phyloP scores from a whole-genome alignment of 2,888 invertebrate species.

The Hypolimnas misippus region DNA sequence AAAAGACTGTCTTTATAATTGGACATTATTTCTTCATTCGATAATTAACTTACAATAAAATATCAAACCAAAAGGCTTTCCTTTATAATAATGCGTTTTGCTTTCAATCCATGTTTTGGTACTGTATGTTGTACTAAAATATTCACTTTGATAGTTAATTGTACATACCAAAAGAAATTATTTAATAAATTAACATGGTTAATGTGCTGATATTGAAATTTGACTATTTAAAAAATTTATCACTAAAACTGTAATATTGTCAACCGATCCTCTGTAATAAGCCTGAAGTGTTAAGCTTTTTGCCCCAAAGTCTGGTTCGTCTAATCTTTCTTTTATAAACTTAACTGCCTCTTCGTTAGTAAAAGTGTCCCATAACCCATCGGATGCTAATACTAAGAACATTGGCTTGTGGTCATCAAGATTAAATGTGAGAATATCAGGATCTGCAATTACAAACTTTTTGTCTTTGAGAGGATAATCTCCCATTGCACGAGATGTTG shows the following conservation, averaged over 20 bases:
- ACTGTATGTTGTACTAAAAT: conserved; percentile 6
- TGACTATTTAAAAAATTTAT: conserved; percentile 89
- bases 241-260: conserved; percentile 97
- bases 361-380: conserved; percentile 98
- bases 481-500: conserved; percentile 96
- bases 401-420: conserved; percentile 92
- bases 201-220: conserved; percentile 54
- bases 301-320: conserved; percentile 95
- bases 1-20: conserved; percentile 11
- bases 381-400: conserved; percentile 96
- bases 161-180: neutral
- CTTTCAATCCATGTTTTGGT: neutral
- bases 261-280: conserved; percentile 95
- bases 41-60: conserved; percentile 8
- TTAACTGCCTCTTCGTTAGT: conserved; percentile 96
- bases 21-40: conserved; percentile 6
- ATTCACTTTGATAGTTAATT: neutral
- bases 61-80: conserved; percentile 4
- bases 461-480: conserved; percentile 98
- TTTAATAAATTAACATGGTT: conserved; percentile 45
- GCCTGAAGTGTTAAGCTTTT: conserved; percentile 96
- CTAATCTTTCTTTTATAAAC: conserved; percentile 92
- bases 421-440: conserved; percentile 96
- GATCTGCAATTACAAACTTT: conserved; percentile 96
- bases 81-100: neutral